Base-by-base conservation (phyloP, 2,888 invertebrate genomes). In the Tipula vernalis region DNA sequence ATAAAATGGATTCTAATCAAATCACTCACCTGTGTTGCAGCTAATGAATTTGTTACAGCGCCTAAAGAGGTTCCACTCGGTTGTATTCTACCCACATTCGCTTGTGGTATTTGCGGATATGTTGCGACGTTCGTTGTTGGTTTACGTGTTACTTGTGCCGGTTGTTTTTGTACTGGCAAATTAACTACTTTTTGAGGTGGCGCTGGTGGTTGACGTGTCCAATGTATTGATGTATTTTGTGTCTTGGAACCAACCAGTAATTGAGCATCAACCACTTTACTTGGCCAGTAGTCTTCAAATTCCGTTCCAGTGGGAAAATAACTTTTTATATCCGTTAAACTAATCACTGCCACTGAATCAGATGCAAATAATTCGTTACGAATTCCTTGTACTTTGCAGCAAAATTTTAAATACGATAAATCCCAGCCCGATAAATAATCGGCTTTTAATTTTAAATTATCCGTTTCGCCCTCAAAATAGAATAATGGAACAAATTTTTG, bases 221-320 rank as follows among this genome's bases (percentile, higher is more conserved):
- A 96, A 89, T 96, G 95, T 0, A 95, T 95, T 15, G 94, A 93
- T 88, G 93, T 92, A 87, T 91, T 91, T 0, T 89, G 89, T 28
- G 94, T 94, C 90, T 95, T 95, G 57, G 95, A 94, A 86, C 94
- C 94, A 89, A 96, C 94, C 85, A 96, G 92, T 28, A 96, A 93
- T 90, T 96, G 96, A 0, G 96, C 95, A 89, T 97, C 97, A 88
- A 96, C 95, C 87, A 96, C 96, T 92, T 97, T 97, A 90, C 95
- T 96, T 0, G 98, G 98, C 98, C 98, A 98, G 91, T 97, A 98
- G 89, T 97, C 97, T 90, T 98, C 97, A 90, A 98, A 98, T 89
- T 95, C 94, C 0, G 97, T 97, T 36, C 96, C 96, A 8, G 96
- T 96, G 0, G 97, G 97, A 89, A 98, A 97, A 90, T 97, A 97